Evolutionary conservation across 2,113 vertebrate species (phyloP).

Genomic region (Alectura lathami): DNA sequence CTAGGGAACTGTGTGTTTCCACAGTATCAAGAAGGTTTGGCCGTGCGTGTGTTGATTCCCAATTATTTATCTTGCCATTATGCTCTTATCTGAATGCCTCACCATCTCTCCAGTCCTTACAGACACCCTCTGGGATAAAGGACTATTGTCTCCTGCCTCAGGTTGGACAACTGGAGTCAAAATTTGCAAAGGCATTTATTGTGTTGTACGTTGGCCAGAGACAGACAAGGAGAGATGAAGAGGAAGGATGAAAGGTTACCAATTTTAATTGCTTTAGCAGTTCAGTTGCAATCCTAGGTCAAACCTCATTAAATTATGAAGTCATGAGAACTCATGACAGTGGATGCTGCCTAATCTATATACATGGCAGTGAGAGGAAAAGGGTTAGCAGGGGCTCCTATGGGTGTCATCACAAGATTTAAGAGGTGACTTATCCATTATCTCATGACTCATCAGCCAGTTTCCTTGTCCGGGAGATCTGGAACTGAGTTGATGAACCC

Average conservation of each 20-base stretch:
- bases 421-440: background rate
- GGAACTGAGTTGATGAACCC: background rate
- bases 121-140: background rate
- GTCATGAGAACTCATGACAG: background rate
- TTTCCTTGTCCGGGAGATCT: background rate
- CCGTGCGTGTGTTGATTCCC: background rate
- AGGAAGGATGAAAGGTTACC: background rate
- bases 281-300: background rate
- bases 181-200: background rate
- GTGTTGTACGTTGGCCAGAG: background rate
- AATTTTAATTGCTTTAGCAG: background rate
- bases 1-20: background rate
- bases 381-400: background rate
- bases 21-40: background rate
- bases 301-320: background rate
- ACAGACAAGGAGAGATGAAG: background rate
- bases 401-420: background rate
- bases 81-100: background rate
- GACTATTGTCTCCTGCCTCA: background rate
- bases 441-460: background rate
- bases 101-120: background rate
- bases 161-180: background rate
- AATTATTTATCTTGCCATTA: background rate
- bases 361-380: background rate
- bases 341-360: background rate